phyloP scores from a whole-genome alignment of 2,888 invertebrate genomes.

The Micropterix aruncella region DNA sequence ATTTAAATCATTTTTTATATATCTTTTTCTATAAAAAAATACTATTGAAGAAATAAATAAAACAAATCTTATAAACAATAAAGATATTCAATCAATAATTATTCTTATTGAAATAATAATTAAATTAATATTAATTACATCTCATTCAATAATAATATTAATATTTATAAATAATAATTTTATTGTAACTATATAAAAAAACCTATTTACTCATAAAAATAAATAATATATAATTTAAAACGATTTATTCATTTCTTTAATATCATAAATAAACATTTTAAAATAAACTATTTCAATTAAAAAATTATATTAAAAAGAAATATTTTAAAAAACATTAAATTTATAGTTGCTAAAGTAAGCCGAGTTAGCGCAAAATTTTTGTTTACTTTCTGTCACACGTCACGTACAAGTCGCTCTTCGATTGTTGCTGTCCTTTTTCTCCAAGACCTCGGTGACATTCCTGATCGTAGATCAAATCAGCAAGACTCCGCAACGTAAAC shows the following conservation, averaged over 20 bases:
- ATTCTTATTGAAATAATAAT: constrained; percentile 30
- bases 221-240: constrained; percentile 25
- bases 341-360: no score
- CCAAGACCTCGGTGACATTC: no score
- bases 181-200: no score
- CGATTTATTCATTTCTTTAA: constrained; percentile 36
- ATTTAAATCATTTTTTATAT: no score
- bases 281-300: constrained; percentile 36
- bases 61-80: no score
- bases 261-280: constrained; percentile 35
- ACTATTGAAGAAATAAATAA: constrained; percentile 55
- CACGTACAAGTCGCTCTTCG: no score
- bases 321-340: constrained; percentile 47
- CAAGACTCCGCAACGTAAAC: no score
- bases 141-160: constrained; percentile 38
- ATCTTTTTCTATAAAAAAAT: constrained; percentile 44
- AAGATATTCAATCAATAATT: no score
- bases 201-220: constrained; percentile 24
- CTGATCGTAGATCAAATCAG: no score
- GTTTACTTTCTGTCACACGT: no score
- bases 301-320: constrained; percentile 32
- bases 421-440: no score
- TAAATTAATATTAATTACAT: constrained; percentile 36
- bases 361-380: no score
- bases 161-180: constrained; percentile 32